phyloP scores from a whole-genome alignment of 1,140 invertebrate genomes.

The Drosophila pseudoobscura region DNA sequence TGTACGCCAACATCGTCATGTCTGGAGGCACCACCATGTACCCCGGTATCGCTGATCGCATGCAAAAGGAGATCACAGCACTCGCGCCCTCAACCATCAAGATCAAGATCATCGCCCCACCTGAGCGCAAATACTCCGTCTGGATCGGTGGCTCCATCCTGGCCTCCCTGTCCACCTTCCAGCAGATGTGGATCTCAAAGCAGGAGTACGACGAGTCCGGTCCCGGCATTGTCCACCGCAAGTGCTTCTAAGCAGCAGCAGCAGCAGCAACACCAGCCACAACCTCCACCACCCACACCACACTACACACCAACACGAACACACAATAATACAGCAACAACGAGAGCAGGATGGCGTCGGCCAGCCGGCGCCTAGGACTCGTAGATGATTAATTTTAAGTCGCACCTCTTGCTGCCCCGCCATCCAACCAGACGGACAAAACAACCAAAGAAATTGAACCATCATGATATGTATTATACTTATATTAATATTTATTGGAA shows the following conservation, averaged over 20 bases:
- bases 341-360: slow-evolving; percentile 50
- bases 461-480: slow-evolving; percentile 74
- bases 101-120: slow-evolving; percentile 97
- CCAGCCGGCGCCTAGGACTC: slow-evolving; percentile 57
- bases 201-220: slow-evolving; percentile 98
- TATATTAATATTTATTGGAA: slow-evolving; percentile 79
- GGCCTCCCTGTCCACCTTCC: slow-evolving; percentile 94
- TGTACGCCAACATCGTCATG: slow-evolving; percentile 97
- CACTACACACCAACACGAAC: slow-evolving; percentile 39
- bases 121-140: slow-evolving; percentile 96
- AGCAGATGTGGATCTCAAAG: slow-evolving; percentile 98
- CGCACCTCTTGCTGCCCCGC: slow-evolving; percentile 75
- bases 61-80: slow-evolving; percentile 95
- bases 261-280: background rate
- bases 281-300: slow-evolving; percentile 10
- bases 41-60: slow-evolving; percentile 93
- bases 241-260: slow-evolving; percentile 92
- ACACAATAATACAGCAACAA: slow-evolving; percentile 47
- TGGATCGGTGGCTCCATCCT: slow-evolving; percentile 95
- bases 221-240: slow-evolving; percentile 96
- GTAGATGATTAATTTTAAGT: slow-evolving; percentile 74
- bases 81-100: slow-evolving; percentile 95
- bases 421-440: slow-evolving; percentile 43
- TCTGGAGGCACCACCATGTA: slow-evolving; percentile 99
- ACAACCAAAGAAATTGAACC: slow-evolving; percentile 42